Percentiles rank a stretch among this genome's conserved stretches.
Conservation (phyloP, 2,888 invertebrate genomes). For the Sarcophaga rosellei region DNA sequence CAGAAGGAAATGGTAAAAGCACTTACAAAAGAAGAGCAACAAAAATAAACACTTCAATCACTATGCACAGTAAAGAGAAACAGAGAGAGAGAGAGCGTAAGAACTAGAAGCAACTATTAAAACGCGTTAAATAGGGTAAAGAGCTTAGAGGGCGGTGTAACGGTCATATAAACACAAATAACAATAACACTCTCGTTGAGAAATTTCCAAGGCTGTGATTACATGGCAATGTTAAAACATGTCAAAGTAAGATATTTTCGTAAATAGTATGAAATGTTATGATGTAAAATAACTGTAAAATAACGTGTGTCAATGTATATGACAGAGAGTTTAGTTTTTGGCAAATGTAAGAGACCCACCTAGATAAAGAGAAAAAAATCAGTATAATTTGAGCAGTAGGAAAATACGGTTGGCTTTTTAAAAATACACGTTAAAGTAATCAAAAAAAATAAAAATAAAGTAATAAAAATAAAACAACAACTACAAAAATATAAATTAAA, state of each 20-base stretch:
- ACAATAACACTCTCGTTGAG: neutral
- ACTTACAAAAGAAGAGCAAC: neutral
- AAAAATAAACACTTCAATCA: constrained; percentile 34
- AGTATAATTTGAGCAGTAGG: constrained; percentile 57
- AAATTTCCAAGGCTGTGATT: constrained; percentile 58
- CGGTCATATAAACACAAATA: neutral
- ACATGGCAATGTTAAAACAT: constrained; percentile 61
- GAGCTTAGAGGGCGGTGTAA: no score
- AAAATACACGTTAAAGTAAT: constrained; percentile 12
- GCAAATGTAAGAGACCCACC: constrained; percentile 53
- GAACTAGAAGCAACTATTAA: neutral
- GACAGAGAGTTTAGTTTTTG: neutral
- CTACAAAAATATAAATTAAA: constrained; percentile 20
- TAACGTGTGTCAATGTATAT: neutral
- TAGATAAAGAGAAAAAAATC: constrained; percentile 30
- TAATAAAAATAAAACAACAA: no score
- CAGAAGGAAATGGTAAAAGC: constrained; percentile 11
- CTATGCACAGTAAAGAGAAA: constrained; percentile 1
- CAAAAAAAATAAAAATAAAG: no score
- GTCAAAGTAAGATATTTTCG: constrained; percentile 6
- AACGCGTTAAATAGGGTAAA: neutral
- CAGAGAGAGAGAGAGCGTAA: no score
- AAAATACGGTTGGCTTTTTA: constrained; percentile 54
- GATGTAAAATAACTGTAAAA: constrained; percentile 24
- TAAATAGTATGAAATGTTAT: constrained; percentile 29